These are phyloP conservation scores for Metopia argyrocephala DNA, from an alignment of 2,888 invertebrate genomes.

Conservation along the genomic window DNA sequence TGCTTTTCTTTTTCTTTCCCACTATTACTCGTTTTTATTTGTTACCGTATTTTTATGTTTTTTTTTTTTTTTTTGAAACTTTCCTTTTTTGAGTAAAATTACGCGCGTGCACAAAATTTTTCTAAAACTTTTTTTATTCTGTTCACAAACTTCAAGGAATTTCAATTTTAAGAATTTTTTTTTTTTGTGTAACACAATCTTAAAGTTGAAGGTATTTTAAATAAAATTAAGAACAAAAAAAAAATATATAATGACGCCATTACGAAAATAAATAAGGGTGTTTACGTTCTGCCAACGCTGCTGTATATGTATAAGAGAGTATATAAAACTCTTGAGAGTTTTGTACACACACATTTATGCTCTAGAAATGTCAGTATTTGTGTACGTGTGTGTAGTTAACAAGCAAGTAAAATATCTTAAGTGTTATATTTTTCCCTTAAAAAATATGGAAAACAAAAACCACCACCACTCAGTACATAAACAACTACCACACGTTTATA, in stretches of 20 bases:
- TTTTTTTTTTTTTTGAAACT: neutral
- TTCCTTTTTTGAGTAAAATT: constrained; percentile 1
- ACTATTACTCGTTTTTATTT: neutral
- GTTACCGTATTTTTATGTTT: constrained; percentile 5
- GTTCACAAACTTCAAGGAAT: constrained; percentile 10
- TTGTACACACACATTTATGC: no score
- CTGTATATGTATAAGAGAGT: no score
- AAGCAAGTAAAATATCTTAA: constrained; percentile 48
- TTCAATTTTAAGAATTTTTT: constrained; percentile 19
- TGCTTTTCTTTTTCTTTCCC: no score
- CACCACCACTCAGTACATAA: constrained; percentile 45
- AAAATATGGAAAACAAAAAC: constrained; percentile 28
- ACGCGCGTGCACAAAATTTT: constrained; percentile 22
- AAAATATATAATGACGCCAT: constrained; percentile 47
- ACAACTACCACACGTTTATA: neutral
- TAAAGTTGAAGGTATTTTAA: constrained; percentile 34
- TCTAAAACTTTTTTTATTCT: neutral
- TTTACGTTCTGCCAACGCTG: neutral
- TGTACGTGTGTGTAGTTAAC: neutral
- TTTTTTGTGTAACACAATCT: constrained; percentile 35
- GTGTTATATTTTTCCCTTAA: constrained; percentile 42
- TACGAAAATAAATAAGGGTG: constrained; percentile 51
- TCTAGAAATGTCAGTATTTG: neutral
- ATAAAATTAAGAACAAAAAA: constrained; percentile 6
- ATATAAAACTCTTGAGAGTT: neutral